These are phyloP conservation scores for Mixornis gularis DNA, from an alignment of 2,113 vertebrate species.

Conservation along the genomic window DNA sequence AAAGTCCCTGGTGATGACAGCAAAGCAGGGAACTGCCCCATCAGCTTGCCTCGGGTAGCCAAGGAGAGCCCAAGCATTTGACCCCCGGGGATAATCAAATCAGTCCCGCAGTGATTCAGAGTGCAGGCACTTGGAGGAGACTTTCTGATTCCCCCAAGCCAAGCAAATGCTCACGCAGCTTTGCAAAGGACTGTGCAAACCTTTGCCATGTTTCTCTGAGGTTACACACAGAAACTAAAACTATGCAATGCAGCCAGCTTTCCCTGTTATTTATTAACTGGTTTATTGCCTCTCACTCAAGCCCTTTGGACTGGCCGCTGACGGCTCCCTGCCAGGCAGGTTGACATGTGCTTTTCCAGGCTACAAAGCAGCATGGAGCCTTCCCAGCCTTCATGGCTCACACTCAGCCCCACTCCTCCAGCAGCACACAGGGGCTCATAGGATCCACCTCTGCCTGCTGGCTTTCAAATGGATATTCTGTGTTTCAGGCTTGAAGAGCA, in stretches of 20 bases:
- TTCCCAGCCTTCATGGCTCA: neutral
- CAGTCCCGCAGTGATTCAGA: neutral
- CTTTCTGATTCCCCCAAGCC: neutral
- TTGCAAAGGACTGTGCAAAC: neutral
- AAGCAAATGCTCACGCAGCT: fast-evolving
- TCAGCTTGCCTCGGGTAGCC: neutral
- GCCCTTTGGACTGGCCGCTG: constrained; percentile 17
- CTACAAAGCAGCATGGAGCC: neutral
- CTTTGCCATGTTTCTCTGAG: neutral
- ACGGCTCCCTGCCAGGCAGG: neutral
- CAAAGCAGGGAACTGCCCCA: neutral
- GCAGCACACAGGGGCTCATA: fast-evolving
- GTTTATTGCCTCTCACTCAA: neutral
- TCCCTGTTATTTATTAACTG: constrained; percentile 48
- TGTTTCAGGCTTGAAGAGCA: neutral
- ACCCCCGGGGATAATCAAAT: neutral
- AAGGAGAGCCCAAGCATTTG: neutral
- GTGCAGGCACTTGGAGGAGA: neutral
- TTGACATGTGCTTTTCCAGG: neutral
- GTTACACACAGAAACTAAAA: neutral
- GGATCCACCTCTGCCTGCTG: neutral
- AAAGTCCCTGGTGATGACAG: neutral
- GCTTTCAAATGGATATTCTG: neutral
- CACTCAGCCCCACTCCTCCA: fast-evolving
- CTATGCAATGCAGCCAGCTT: neutral